phyloP scores from a whole-genome alignment of 2,113 vertebrate species.

The Anser cygnoides region DNA sequence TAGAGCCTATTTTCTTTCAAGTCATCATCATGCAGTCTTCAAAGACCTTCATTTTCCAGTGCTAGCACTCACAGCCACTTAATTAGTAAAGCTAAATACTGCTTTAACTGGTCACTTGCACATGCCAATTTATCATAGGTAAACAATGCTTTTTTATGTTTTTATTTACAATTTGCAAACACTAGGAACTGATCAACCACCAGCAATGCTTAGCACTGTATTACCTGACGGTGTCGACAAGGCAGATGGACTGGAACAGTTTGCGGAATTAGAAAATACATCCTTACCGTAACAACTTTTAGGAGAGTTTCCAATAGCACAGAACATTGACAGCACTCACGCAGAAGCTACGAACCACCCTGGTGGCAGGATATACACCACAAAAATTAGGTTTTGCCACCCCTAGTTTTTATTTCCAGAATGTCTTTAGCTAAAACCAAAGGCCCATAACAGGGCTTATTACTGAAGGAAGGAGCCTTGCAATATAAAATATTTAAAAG shows the following conservation, averaged over 20 bases:
- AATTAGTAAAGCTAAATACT: background rate
- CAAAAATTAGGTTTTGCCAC: background rate
- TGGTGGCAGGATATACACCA: background rate
- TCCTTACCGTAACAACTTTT: background rate
- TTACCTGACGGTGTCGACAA: background rate
- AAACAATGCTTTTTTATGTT: background rate
- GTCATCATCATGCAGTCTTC: background rate
- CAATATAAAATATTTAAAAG: background rate
- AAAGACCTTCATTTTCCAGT: background rate
- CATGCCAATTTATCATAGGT: background rate
- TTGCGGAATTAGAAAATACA: background rate
- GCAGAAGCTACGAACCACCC: background rate
- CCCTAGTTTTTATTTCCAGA: background rate
- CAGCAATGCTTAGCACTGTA: background rate
- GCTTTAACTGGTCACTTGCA: background rate
- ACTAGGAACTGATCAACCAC: background rate
- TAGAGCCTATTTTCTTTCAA: background rate
- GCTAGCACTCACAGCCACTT: background rate
- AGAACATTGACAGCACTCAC: background rate
- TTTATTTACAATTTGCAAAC: background rate
- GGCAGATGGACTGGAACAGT: background rate
- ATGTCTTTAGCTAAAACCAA: background rate
- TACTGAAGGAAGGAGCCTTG: background rate
- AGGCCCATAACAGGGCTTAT: background rate
- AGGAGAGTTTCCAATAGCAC: background rate